Conservation (phyloP, 2,888 invertebrate species). For the Epirrhoe alternata region DNA sequence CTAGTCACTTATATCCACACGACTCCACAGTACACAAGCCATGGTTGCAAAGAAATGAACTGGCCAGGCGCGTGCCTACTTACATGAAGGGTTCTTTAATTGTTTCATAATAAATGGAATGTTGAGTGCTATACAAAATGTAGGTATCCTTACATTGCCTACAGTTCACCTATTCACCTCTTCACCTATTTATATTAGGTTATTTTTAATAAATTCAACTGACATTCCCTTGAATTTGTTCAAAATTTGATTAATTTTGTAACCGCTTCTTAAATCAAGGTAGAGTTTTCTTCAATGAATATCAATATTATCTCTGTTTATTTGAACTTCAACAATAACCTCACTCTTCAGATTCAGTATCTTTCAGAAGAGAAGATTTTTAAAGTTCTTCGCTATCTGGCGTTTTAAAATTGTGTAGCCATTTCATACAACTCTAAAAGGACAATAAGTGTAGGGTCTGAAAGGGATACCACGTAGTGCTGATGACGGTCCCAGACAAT, state of each 20-base stretch:
- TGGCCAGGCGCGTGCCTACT: constrained; percentile 6
- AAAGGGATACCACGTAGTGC: constrained; percentile 64
- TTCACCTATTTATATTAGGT: no score
- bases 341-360: background rate
- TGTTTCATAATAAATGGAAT: background rate
- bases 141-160: background rate
- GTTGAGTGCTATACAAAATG: background rate
- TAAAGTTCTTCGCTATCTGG: background rate
- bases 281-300: background rate
- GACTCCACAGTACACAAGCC: constrained; percentile 16
- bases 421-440: constrained; percentile 60
- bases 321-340: background rate
- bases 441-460: constrained; percentile 65
- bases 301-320: background rate
- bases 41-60: constrained; percentile 15
- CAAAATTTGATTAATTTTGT: no score
- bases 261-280: no score
- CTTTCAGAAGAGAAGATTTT: background rate
- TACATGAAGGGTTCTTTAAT: background rate
- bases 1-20: constrained; percentile 26
- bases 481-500: constrained; percentile 46
- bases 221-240: no score
- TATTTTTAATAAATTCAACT: no score
- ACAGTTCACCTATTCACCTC: no score
- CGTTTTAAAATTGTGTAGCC: background rate